Percentiles rank a stretch among this genome's conserved stretches.
Conservation (phyloP, 2,113 vertebrate species). For the Piliocolobus tephrosceles region DNA sequence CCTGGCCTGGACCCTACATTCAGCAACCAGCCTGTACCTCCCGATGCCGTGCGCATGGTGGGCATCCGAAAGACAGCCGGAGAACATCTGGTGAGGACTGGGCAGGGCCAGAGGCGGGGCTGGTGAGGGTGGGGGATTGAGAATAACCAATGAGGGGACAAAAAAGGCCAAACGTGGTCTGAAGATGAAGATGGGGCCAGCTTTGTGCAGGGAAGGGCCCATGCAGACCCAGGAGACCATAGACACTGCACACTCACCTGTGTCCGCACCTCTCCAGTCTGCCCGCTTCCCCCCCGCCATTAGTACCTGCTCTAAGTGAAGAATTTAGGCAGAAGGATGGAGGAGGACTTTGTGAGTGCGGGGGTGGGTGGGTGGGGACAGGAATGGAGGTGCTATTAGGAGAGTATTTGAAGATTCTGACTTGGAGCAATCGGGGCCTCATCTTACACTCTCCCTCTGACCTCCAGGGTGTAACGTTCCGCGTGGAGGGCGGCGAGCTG, state of each 20-base stretch:
- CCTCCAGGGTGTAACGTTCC: slow-evolving; percentile 94
- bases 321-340: background rate
- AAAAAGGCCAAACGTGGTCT: background rate
- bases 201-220: background rate
- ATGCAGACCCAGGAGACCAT: background rate
- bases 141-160: background rate
- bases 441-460: rapidly evolving
- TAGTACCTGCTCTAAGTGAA: too few relatives aligned
- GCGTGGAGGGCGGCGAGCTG: slow-evolving; percentile 94
- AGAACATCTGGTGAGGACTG: slow-evolving; percentile 92
- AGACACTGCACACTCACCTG: rapidly evolving
- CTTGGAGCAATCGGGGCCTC: background rate
- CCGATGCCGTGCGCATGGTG: slow-evolving; percentile 96
- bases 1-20: slow-evolving; percentile 91
- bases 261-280: background rate
- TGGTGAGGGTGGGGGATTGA: rapidly evolving
- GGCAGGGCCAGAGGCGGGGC: background rate
- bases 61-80: slow-evolving; percentile 95
- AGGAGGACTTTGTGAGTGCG: background rate
- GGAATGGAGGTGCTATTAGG: background rate
- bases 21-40: slow-evolving; percentile 94
- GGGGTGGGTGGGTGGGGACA: background rate
- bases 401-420: background rate
- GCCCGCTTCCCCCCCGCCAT: too few relatives aligned
- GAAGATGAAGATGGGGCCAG: background rate